phyloP scores from a whole-genome alignment of 2,888 invertebrate genomes.

The Mongoloraphidia duomilia region DNA sequence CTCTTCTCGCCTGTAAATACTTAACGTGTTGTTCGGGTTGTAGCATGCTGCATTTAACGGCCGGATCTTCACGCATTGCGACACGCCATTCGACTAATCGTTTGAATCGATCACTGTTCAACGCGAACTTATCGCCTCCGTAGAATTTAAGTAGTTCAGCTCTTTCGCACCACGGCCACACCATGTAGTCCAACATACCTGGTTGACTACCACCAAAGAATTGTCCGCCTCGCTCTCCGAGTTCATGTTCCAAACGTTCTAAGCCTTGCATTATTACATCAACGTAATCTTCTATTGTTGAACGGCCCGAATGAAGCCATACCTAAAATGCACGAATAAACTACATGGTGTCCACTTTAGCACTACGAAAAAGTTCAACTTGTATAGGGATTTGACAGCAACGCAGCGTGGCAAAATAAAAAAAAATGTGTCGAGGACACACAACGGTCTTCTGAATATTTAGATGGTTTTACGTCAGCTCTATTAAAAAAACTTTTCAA shows the following conservation, averaged over 20 bases:
- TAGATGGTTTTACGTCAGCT: too few species aligned
- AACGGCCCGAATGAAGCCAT: too few species aligned
- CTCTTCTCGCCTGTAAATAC: constrained; percentile 47
- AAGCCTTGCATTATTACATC: constrained; percentile 31
- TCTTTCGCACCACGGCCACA: constrained; percentile 77
- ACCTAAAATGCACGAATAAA: too few species aligned
- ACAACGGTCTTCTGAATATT: too few species aligned
- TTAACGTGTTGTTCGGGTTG: constrained; percentile 57
- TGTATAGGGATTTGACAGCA: too few species aligned
- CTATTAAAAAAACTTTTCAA: too few species aligned
- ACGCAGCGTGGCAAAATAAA: too few species aligned
- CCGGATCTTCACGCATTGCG: constrained; percentile 52
- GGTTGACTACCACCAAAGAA: constrained; percentile 56
- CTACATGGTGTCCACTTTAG: too few species aligned
- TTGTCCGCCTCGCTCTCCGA: constrained; percentile 42
- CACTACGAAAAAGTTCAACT: too few species aligned
- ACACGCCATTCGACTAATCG: constrained; percentile 56
- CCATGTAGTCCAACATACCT: constrained; percentile 67
- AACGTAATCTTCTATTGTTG: constrained; percentile 21
- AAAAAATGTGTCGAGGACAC: too few species aligned
- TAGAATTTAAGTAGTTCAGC: constrained; percentile 42
- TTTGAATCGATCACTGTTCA: constrained; percentile 49
- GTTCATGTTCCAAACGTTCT: constrained; percentile 48
- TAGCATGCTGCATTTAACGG: constrained; percentile 50
- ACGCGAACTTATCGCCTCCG: constrained; percentile 44